These are phyloP conservation scores for Cataglyphis cursor DNA, from an alignment of 2,888 invertebrate species.

Conservation along the genomic window DNA sequence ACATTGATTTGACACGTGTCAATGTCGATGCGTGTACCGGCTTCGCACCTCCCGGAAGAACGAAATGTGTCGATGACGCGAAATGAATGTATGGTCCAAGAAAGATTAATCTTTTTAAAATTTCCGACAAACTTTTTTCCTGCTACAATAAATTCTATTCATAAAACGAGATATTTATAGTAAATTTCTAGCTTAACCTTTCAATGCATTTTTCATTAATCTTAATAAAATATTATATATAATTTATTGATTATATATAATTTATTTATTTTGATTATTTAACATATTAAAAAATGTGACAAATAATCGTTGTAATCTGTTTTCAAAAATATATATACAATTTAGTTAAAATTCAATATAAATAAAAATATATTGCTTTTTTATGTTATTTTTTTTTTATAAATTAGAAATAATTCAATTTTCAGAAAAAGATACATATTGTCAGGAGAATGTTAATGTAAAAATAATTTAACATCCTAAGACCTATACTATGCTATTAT, in stretches of 20 bases:
- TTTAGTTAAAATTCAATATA: neutral
- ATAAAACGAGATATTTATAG: neutral
- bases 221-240: neutral
- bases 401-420: neutral
- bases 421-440: neutral
- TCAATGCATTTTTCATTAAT: slow-evolving; percentile 2
- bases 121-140: neutral
- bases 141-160: neutral
- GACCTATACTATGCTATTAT: neutral
- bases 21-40: slow-evolving; percentile 22
- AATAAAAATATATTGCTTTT: neutral
- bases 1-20: slow-evolving; percentile 46
- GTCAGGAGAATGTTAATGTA: neutral
- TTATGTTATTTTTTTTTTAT: neutral
- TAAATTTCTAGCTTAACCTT: neutral
- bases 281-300: neutral
- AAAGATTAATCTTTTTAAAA: slow-evolving; percentile 25
- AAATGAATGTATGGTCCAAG: neutral
- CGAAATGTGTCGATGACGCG: neutral
- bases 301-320: neutral
- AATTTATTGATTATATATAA: neutral
- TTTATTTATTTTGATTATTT: neutral
- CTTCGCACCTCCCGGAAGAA: neutral
- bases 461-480: neutral
- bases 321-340: neutral